Conservation (phyloP, 1,140 invertebrate species). For the Teleopsis dalmanni region DNA sequence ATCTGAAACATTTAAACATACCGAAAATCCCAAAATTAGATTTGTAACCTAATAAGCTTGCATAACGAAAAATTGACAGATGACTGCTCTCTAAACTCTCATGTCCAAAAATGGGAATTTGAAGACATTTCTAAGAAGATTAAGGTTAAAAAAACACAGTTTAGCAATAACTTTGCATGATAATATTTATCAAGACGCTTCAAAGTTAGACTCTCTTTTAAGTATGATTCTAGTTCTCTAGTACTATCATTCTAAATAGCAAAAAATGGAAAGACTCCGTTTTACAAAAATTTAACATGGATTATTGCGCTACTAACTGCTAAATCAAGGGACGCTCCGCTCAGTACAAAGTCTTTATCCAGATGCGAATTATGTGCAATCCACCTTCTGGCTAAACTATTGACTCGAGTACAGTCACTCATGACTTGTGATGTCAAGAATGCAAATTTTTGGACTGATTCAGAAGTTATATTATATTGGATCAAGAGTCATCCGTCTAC, state of each 20-base stretch:
- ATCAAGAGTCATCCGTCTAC: background rate
- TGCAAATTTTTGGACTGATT: slow-evolving; percentile 7
- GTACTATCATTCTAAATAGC: background rate
- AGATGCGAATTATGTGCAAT: background rate
- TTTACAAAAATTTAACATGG: too few relatives aligned
- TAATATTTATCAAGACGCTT: background rate
- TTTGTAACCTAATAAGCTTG: too few relatives aligned
- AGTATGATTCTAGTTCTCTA: background rate
- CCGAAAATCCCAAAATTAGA: too few relatives aligned
- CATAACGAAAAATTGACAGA: too few relatives aligned
- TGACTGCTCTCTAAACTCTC: too few relatives aligned
- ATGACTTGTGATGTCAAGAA: background rate
- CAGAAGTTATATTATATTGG: slow-evolving; percentile 10
- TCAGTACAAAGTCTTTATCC: background rate
- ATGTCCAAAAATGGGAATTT: too few relatives aligned
- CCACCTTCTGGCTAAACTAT: background rate
- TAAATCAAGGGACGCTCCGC: background rate
- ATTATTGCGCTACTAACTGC: background rate
- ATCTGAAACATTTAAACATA: too few relatives aligned
- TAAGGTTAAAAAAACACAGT: too few relatives aligned
- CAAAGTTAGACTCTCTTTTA: background rate
- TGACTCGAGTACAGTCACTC: background rate
- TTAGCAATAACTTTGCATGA: background rate
- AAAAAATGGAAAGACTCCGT: too few relatives aligned
- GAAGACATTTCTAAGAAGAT: too few relatives aligned